Percentiles rank a stretch among this genome's conserved stretches.
Conservation (phyloP, 2,797 vertebrate genomes). For the Sebastes cheni region DNA sequence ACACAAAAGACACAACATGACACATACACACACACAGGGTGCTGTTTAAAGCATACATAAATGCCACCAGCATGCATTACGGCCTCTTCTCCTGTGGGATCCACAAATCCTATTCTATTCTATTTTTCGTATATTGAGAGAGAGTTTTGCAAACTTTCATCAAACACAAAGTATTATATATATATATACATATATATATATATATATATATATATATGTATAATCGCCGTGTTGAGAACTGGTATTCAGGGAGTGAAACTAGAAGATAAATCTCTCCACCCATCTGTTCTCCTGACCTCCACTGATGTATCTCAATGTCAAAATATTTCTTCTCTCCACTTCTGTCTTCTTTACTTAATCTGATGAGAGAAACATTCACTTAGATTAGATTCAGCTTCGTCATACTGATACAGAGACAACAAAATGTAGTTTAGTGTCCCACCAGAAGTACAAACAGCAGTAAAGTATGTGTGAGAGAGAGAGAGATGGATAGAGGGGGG, state of each 20-base stretch:
- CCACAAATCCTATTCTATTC: neutral
- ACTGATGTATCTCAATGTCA: neutral
- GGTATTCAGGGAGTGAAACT: neutral
- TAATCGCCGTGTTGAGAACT: neutral
- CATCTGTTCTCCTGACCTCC: constrained; percentile 8
- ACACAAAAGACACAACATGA: neutral
- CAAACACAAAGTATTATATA: neutral
- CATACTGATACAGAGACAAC: too few relatives aligned
- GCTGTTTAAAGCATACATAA: constrained; percentile 68
- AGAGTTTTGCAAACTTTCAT: neutral
- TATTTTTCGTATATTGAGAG: neutral
- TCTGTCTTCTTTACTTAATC: neutral
- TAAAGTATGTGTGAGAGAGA: neutral
- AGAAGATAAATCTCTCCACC: neutral
- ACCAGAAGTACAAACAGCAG: too few relatives aligned
- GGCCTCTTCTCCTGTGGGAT: neutral
- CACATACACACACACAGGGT: constrained; percentile 11
- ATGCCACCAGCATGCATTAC: constrained; percentile 41
- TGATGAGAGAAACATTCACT: neutral
- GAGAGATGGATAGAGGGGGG: too few relatives aligned
- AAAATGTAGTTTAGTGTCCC: too few relatives aligned
- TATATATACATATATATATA: too few relatives aligned
- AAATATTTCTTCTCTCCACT: neutral
- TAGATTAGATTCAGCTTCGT: too few relatives aligned
- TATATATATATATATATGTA: too few relatives aligned